Conservation (phyloP, 2,888 invertebrate species). For the Charanyca ferruginea region DNA sequence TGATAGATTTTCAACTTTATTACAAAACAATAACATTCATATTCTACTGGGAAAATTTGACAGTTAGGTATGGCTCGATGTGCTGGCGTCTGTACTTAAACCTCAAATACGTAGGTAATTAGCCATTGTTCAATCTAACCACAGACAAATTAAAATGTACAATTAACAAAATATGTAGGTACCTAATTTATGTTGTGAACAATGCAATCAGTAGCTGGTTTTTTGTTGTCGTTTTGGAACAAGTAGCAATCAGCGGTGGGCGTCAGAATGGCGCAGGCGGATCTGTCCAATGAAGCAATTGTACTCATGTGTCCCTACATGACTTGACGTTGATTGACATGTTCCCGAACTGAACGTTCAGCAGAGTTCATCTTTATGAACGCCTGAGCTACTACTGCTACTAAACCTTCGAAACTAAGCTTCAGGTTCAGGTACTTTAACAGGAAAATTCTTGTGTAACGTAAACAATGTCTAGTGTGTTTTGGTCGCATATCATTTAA, state of each 20-base stretch:
- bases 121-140: slow-evolving; percentile 6
- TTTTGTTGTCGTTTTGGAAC: slow-evolving; percentile 26
- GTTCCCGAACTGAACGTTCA: slow-evolving; percentile 68
- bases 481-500: slow-evolving; percentile 6
- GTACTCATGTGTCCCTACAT: slow-evolving; percentile 45
- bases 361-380: slow-evolving; percentile 17
- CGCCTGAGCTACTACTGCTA: not conserved
- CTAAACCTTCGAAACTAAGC: not conserved
- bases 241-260: slow-evolving; percentile 51
- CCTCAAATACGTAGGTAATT: slow-evolving; percentile 12
- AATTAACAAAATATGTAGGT: not conserved
- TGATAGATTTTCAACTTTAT: too few species aligned
- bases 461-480: slow-evolving; percentile 41
- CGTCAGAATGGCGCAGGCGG: slow-evolving; percentile 50
- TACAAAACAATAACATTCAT: too few species aligned
- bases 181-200: slow-evolving; percentile 21
- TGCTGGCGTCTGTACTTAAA: slow-evolving; percentile 1
- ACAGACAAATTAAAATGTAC: not conserved
- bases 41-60: too few species aligned
- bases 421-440: not conserved
- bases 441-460: slow-evolving; percentile 22
- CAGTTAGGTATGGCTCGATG: too few species aligned
- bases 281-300: slow-evolving; percentile 70
- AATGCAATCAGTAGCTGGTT: slow-evolving; percentile 10
- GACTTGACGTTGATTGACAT: slow-evolving; percentile 46